A percentile compares a stretch with the other conserved stretches of the same genome.
phyloP scores from a whole-genome alignment of 2,888 invertebrate species.

The Byasa hedistus region DNA sequence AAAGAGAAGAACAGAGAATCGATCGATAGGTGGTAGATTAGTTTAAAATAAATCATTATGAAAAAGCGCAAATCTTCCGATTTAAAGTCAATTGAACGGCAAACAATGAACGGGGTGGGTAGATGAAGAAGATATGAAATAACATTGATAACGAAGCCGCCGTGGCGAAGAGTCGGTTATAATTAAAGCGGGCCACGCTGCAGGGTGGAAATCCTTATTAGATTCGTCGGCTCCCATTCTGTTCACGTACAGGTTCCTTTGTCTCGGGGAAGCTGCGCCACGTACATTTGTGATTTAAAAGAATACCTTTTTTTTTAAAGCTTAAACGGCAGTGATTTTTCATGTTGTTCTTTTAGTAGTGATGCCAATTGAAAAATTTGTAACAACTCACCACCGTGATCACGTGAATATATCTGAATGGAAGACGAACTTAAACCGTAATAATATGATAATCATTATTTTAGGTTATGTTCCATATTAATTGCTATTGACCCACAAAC shows the following conservation, averaged over 20 bases:
- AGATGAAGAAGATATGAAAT: slow-evolving; percentile 12
- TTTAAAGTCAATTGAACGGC: too few relatives aligned
- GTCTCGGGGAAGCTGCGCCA: slow-evolving; percentile 19
- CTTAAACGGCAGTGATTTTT: slow-evolving; percentile 9
- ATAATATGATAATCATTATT: too few relatives aligned
- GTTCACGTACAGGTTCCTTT: slow-evolving; percentile 26
- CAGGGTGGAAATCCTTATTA: slow-evolving; percentile 26
- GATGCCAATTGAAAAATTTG: too few relatives aligned
- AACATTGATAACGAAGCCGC: neutral
- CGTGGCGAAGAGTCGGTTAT: slow-evolving; percentile 12
- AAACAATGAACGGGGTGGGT: neutral
- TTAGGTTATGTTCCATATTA: too few relatives aligned
- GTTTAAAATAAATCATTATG: too few relatives aligned
- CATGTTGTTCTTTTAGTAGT: neutral
- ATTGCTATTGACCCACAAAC: too few relatives aligned
- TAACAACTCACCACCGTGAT: too few relatives aligned
- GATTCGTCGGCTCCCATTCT: slow-evolving; percentile 12
- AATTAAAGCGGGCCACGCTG: slow-evolving; percentile 15
- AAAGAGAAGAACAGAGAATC: too few relatives aligned
- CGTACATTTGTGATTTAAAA: slow-evolving; percentile 29
- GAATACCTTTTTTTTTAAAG: slow-evolving; percentile 15
- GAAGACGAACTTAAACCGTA: too few relatives aligned
- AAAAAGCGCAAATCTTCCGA: too few relatives aligned
- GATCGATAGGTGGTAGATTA: too few relatives aligned
- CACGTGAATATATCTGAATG: too few relatives aligned